These are phyloP conservation scores for Pammene fasciana DNA, from an alignment of 2,888 invertebrate species.

Conservation along the genomic window DNA sequence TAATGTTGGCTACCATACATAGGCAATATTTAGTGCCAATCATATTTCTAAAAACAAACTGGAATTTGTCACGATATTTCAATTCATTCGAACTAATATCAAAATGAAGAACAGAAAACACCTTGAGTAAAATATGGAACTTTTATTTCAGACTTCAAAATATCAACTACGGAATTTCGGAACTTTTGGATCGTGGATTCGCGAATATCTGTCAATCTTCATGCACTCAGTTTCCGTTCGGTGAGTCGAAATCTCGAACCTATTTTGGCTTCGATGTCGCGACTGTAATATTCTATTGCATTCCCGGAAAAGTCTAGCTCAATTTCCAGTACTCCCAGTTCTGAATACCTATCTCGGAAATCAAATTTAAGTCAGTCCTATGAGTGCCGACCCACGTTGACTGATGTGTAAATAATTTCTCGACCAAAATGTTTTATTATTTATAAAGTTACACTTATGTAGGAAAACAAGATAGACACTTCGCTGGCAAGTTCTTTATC, in stretches of 20 bases:
- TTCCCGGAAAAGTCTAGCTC: slow-evolving; percentile 22
- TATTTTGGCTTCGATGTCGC: slow-evolving; percentile 9
- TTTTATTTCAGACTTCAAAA: slow-evolving; percentile 2
- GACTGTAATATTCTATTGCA: slow-evolving; percentile 27
- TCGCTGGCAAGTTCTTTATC: no score
- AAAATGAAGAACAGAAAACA: no score
- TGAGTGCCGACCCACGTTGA: slow-evolving; percentile 2
- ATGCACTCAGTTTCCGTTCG: slow-evolving; percentile 5
- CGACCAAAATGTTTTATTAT: background rate
- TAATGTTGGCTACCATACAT: no score
- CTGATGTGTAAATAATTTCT: background rate
- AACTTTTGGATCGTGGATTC: slow-evolving; percentile 5
- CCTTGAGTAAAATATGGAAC: background rate
- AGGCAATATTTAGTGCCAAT: no score
- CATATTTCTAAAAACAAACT: no score
- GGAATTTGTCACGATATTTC: no score
- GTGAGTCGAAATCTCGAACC: slow-evolving; percentile 4
- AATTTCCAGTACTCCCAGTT: slow-evolving; percentile 7
- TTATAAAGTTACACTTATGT: no score
- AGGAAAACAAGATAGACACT: no score
- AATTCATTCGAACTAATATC: no score
- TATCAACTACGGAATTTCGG: slow-evolving; percentile 3
- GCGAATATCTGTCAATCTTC: slow-evolving; percentile 23
- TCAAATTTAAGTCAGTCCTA: slow-evolving; percentile 13
- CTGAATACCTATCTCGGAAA: slow-evolving; percentile 6